Evolutionary conservation across 2,888 invertebrate genomes (phyloP).

Genomic region (Ypsolopha scabrella): DNA sequence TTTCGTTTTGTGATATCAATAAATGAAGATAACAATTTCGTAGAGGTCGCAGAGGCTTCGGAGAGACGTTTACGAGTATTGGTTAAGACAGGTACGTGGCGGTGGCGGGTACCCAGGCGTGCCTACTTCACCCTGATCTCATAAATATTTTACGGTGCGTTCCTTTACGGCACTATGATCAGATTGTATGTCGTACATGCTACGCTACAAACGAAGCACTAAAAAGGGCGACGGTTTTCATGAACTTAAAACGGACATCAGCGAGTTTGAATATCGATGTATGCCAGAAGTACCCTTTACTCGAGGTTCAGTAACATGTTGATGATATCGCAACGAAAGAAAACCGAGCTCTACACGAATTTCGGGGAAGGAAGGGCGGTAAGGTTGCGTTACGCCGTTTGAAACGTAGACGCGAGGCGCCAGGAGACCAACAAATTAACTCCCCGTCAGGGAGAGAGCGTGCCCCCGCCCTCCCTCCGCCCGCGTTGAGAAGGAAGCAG

Average conservation of each 20-base stretch:
- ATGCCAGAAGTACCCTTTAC: conserved; percentile 9
- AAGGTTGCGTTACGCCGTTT: conserved; percentile 67
- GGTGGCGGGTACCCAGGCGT: conserved; percentile 40
- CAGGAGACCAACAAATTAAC: conserved; percentile 71
- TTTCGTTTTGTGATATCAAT: neutral
- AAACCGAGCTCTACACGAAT: conserved; percentile 27
- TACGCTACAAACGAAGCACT: conserved; percentile 10
- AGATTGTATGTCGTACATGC: conserved; percentile 37
- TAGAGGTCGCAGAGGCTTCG: neutral
- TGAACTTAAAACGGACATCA: too few relatives aligned
- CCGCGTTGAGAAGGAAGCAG: conserved; percentile 50
- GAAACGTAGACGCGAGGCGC: conserved; percentile 68
- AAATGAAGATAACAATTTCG: conserved; percentile 5
- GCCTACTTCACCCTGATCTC: conserved; percentile 34
- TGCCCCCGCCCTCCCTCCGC: conserved; percentile 24
- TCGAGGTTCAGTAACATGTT: neutral
- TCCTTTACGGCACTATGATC: conserved; percentile 54
- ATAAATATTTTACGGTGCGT: conserved; percentile 60
- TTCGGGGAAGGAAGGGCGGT: conserved; percentile 46
- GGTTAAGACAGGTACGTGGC: conserved; percentile 8
- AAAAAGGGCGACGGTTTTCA: too few relatives aligned
- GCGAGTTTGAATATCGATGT: too few relatives aligned
- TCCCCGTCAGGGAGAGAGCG: conserved; percentile 53
- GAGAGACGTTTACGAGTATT: conserved; percentile 7
- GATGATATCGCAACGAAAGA: neutral